These are phyloP conservation scores for Julus scanicus DNA, from an alignment of 2,888 invertebrate genomes.

Conservation along the genomic window DNA sequence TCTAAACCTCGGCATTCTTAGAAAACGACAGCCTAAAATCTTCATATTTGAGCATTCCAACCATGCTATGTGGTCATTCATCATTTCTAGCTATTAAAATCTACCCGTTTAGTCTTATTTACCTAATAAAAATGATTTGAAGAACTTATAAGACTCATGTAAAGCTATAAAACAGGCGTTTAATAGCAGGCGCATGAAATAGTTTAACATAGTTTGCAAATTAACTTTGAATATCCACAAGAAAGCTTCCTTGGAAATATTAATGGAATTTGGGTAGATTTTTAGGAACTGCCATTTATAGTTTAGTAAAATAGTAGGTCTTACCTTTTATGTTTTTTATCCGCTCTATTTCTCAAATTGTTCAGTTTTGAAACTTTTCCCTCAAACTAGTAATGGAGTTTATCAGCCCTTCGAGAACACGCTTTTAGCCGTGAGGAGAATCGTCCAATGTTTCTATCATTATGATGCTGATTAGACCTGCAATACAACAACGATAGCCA, in stretches of 20 bases:
- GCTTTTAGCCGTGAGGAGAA: neutral
- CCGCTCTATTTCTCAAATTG: neutral
- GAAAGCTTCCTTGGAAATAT: neutral
- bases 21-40: too few relatives aligned
- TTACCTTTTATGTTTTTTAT: neutral
- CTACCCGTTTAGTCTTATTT: neutral
- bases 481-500: neutral
- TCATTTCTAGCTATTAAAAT: neutral
- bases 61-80: too few relatives aligned
- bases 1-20: too few relatives aligned
- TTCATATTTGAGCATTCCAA: too few relatives aligned
- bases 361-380: neutral
- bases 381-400: neutral
- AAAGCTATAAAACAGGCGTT: neutral
- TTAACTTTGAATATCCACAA: neutral
- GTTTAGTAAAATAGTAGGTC: neutral
- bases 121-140: neutral
- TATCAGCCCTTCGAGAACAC: neutral
- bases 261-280: too few relatives aligned
- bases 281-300: too few relatives aligned
- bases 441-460: conserved; percentile 7
- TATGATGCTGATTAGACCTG: neutral
- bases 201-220: neutral
- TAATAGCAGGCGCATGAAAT: neutral
- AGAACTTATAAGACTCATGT: neutral